Evolutionary conservation across 2,888 invertebrate genomes (phyloP).

Genomic region (Glaucopsyche alexis): DNA sequence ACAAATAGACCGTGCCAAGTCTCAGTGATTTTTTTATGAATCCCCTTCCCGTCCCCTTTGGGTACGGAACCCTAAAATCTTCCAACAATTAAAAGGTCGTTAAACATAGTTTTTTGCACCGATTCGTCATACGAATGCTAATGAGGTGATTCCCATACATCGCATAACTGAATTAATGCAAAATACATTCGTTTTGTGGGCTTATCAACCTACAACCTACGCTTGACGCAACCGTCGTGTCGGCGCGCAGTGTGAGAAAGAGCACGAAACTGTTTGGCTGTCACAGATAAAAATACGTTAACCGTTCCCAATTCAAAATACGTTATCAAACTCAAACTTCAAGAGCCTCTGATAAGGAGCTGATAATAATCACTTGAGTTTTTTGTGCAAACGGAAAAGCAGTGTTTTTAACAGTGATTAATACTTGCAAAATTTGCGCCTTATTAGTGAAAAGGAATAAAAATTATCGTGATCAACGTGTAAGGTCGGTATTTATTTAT

Average conservation of each 20-base stretch:
- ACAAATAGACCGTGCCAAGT: too few species aligned
- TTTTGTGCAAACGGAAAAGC: conserved; percentile 6
- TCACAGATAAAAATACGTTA: conserved; percentile 40
- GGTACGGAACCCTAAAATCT: neutral
- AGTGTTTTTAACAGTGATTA: conserved; percentile 7
- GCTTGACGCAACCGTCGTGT: conserved; percentile 40
- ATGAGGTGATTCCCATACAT: conserved; percentile 24
- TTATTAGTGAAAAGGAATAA: neutral
- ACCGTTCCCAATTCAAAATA: conserved; percentile 28
- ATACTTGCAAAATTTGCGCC: neutral
- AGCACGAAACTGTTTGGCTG: conserved; percentile 38
- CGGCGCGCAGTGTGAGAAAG: conserved; percentile 42
- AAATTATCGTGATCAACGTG: neutral
- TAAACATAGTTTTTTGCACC: conserved; percentile 12
- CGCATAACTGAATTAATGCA: conserved; percentile 33
- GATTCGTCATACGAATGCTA: conserved; percentile 10
- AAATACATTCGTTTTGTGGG: conserved; percentile 38
- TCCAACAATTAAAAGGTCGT: conserved; percentile 12
- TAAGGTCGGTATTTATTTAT: neutral
- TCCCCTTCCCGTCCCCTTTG: too few species aligned
- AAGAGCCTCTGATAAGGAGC: conserved; percentile 33
- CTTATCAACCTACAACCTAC: conserved; percentile 42
- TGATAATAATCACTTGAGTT: conserved; percentile 23
- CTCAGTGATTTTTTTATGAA: too few species aligned
- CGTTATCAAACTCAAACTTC: conserved; percentile 37